Evolutionary conservation across 1,140 invertebrate genomes (phyloP), one percentile per base, ranked within the genome.

Genomic region (Proctacanthus coquilletti): DNA sequence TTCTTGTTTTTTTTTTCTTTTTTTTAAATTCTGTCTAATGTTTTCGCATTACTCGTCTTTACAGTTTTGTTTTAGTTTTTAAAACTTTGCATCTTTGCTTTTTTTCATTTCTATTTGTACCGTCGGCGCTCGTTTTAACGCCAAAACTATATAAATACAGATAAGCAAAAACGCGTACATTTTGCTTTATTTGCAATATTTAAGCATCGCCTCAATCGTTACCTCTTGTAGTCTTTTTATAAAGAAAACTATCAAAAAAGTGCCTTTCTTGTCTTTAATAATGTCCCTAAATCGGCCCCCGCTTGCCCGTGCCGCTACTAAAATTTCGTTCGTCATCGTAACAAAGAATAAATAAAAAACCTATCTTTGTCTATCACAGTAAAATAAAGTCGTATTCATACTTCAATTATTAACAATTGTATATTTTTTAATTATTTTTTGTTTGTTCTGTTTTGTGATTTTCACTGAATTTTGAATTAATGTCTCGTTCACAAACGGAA

Each of bases 331-430:
- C n/a, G n/a, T n/a, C n/a, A n/a, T n/a, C n/a, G n/a, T n/a, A n/a
- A n/a, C n/a, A n/a, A n/a, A n/a, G n/a, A n/a, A n/a, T n/a, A 53
- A 52, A 49, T 41, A 43, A 47, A 46, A 39, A 49, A 50, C 49
- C 47, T 56, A 56, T 56, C 53, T 56, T 51, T 53, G 53, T 51
- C 47, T 56, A 56, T 56, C 53, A 56, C 53, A 56, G 53, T 56
- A 53, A 51, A 50, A 43, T 40, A 47, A 34, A 42, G 40, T 42
- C 40, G 21, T 14, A 34, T 34, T 33, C 8, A 21, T n/a, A n/a
- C n/a, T n/a, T n/a, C n/a, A n/a, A n/a, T n/a, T n/a, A n/a, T n/a
- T n/a, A n/a, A n/a, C n/a, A n/a, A n/a, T n/a, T n/a, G n/a, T n/a
- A n/a, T n/a, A n/a, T n/a, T n/a, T 18, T 39, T 18, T 40, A 19